Evolutionary conservation across 2,888 invertebrate genomes (phyloP).

Genomic region (Lysandra bellargus): DNA sequence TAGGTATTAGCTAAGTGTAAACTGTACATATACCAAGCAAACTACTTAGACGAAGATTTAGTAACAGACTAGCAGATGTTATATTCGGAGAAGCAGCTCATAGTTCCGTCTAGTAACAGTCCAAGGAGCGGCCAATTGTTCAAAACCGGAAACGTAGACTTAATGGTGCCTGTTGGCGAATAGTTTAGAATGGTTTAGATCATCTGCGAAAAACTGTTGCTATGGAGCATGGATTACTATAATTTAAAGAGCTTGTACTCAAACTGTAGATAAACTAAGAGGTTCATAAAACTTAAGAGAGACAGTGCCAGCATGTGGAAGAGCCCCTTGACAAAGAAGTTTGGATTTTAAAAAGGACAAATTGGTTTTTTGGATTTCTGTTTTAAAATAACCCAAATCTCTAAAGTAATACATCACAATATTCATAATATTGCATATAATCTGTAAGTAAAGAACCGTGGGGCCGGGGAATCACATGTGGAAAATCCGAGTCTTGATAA

Average conservation of each 20-base stretch:
- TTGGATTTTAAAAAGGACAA: background rate
- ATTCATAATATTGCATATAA: background rate
- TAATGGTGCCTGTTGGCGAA: background rate
- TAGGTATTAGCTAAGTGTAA: background rate
- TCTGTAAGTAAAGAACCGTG: background rate
- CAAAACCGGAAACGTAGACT: background rate
- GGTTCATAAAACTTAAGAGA: too few species aligned
- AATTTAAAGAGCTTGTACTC: background rate
- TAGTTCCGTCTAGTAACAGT: background rate
- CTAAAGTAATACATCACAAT: background rate
- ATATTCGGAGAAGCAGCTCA: background rate
- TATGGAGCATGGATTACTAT: background rate
- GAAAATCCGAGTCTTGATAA: slow-evolving; percentile 11
- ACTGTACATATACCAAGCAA: background rate
- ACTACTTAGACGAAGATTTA: background rate
- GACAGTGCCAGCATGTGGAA: too few species aligned
- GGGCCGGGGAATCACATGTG: slow-evolving; percentile 14
- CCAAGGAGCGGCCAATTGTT: slow-evolving; percentile 22
- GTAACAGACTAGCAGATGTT: background rate
- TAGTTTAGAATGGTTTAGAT: background rate
- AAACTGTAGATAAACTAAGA: too few species aligned
- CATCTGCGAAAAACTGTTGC: background rate
- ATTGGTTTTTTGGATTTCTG: background rate
- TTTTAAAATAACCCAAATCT: background rate
- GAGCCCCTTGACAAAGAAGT: background rate